Evolutionary conservation across 2,888 invertebrate genomes (phyloP), one percentile per base, ranked within the genome.

Genomic region (Hipparchia semele): DNA sequence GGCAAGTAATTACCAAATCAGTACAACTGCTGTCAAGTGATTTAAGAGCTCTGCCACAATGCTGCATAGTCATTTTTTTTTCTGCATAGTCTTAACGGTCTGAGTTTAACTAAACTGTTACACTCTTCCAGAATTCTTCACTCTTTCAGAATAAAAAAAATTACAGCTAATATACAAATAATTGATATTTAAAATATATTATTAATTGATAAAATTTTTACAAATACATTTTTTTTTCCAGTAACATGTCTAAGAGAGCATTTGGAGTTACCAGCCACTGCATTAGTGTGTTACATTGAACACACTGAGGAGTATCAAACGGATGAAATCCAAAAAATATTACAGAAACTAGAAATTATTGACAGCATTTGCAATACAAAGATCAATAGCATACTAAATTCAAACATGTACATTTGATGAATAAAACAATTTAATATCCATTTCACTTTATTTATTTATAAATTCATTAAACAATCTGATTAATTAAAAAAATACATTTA

Each of bases 331-430:
- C 84, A 89, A 71, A 79, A 80, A 68, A 78, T 92, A 45, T 80
- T 93, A 62, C 80, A 84, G 73, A 83, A 87, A 73, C 77, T 91
- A 0, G 79, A 88, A 73, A 83, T 93, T 60, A 79, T 86, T n/a
- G 79, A 85, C 66, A 79, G 80, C 58, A 61, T 69, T 13, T 73
- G 75, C 53, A 79, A 77, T 62, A 62, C 75, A 33, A 81, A 80
- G 75, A 77, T 82, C 46, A 83, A 76, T 72, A 83, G 78, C 79
- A 75, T 90, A 58, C 80, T 87, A 7, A 88, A 84, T 78, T 89
- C 90, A 6, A 93, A 93, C 84, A 85, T 94, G 73, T 94, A 94
- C 76, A 90, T 92, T 90, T 78, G 60, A 76, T 70, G 54, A 72
- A 77, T 77, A 73, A 74, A 75, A 65, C 23, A 61, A 56, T 60